Evolutionary conservation across 2,113 vertebrate species (phyloP).

Genomic region (Murina feae): DNA sequence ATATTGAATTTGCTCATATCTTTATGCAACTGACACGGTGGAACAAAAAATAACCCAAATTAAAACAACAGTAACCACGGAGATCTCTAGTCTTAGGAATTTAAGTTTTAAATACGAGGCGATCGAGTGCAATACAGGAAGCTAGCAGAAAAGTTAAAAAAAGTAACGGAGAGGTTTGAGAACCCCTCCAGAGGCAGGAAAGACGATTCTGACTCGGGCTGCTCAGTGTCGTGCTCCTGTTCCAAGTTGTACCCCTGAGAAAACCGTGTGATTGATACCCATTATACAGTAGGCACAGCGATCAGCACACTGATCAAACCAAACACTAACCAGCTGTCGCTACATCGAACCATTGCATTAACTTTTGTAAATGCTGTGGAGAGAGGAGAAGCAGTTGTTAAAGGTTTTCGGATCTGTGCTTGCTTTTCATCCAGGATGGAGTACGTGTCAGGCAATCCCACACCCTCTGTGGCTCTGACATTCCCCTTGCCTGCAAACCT

Average conservation of each 20-base stretch:
- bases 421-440: constrained; percentile 54
- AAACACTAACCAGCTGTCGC: constrained; percentile 60
- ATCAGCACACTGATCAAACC: constrained; percentile 65
- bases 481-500: neutral
- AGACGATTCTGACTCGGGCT: constrained; percentile 68
- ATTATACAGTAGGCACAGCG: constrained; percentile 80
- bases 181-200: constrained; percentile 32
- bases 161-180: constrained; percentile 32
- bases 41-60: neutral
- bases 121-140: neutral
- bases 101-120: neutral
- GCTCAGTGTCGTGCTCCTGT: constrained; percentile 78
- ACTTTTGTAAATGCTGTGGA: constrained; percentile 16
- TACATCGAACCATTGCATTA: constrained; percentile 62
- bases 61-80: neutral
- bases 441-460: neutral
- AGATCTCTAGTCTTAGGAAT: neutral
- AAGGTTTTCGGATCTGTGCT: constrained; percentile 68
- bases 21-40: neutral
- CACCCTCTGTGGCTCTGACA: neutral
- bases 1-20: neutral
- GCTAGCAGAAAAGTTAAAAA: neutral
- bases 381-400: neutral
- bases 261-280: constrained; percentile 73
- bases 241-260: constrained; percentile 84